Evolutionary conservation across 2,888 invertebrate species (phyloP).

Genomic region (Epiblema foenella): DNA sequence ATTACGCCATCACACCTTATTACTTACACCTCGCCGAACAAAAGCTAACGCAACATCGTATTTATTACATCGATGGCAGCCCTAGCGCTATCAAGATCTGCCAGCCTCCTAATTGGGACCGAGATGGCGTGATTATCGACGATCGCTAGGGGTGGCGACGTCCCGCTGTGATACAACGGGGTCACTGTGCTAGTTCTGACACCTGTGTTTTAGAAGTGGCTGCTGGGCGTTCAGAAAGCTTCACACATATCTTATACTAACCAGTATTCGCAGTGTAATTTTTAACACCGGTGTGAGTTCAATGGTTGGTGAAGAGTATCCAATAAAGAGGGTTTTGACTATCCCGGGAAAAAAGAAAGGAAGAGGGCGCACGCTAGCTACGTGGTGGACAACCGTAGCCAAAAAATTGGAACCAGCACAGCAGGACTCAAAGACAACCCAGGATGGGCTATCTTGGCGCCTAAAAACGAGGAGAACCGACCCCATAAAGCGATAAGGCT

Average conservation of each 20-base stretch:
- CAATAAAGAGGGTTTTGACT: no score
- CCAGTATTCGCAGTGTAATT: not conserved
- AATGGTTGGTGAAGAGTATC: no score
- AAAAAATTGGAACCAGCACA: no score
- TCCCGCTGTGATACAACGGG: constrained; percentile 61
- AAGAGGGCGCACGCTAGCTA: no score
- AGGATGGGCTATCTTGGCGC: no score
- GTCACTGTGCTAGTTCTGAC: constrained; percentile 69
- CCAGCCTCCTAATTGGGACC: constrained; percentile 68
- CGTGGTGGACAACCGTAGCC: no score
- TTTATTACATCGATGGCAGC: constrained; percentile 48
- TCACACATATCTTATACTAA: not conserved
- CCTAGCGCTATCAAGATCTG: constrained; percentile 61
- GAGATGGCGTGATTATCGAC: constrained; percentile 70
- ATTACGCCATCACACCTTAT: constrained; percentile 44
- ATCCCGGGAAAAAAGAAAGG: no score
- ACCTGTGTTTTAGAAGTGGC: constrained; percentile 58
- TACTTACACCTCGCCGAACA: constrained; percentile 41
- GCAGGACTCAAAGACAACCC: no score
- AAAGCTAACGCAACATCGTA: constrained; percentile 51
- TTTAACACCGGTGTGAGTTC: not conserved
- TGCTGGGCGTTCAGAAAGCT: not conserved
- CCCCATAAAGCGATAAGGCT: no score
- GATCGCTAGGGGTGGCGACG: constrained; percentile 59
- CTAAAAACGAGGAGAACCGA: no score